A percentile compares a stretch with the other conserved stretches of the same genome.
These are phyloP conservation scores for Lepilemur septentrionalis DNA, from an alignment of 2,797 vertebrate species.

Conservation along the genomic window DNA sequence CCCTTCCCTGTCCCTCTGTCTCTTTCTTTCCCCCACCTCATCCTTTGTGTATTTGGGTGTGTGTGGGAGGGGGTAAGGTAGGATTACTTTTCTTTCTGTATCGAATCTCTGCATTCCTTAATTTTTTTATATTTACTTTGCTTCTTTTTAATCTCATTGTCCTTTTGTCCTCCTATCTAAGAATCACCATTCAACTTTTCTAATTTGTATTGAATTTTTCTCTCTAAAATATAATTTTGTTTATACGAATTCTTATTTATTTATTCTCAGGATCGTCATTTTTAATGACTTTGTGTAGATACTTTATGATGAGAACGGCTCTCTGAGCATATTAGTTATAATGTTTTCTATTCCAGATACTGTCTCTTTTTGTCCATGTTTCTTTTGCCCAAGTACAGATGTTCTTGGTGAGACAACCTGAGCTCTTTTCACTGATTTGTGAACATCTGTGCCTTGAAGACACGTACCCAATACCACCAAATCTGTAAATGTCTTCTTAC, in stretches of 20 bases:
- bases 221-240: not conserved
- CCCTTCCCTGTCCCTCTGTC: not conserved
- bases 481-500: not conserved
- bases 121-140: not conserved
- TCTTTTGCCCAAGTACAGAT: not conserved
- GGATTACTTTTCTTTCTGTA: not conserved
- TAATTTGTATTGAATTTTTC: not conserved
- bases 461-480: not conserved
- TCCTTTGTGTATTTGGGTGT: not conserved
- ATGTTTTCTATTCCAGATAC: not conserved
- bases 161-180: not conserved
- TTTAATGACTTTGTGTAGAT: not conserved
- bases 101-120: not conserved
- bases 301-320: not conserved
- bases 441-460: not conserved
- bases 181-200: not conserved
- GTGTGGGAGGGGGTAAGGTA: not conserved
- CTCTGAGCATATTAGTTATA: not conserved
- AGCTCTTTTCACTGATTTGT: not conserved
- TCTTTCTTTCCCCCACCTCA: rapidly evolving
- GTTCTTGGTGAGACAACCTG: not conserved
- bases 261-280: not conserved
- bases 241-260: not conserved
- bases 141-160: not conserved
- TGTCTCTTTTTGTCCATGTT: not conserved